Base-by-base conservation (phyloP, 2,888 invertebrate genomes). In the Hemicrepidius hirtus region DNA sequence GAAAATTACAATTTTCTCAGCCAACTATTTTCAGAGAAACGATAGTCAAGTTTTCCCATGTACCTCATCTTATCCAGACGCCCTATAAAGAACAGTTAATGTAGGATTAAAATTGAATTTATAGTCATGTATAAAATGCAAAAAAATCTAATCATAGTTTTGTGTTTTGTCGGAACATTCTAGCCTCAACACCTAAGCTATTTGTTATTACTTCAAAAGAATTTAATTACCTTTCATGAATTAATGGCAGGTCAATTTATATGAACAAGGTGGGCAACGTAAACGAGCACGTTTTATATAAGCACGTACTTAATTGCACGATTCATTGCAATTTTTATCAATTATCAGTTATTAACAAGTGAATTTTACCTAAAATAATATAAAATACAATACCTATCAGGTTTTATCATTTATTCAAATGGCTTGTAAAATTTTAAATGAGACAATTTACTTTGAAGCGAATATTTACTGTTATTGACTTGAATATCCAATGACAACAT, bases 241-340 rank as follows among this genome's bases (percentile, higher is more conserved):
- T 20, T 46, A 46, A 44, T 20, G 20, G 13, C 46, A 46, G 46
- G 18, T 46, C 46, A 20, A 46, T 46, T 46, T 46, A 46, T 46
- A 20, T 20, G 3, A 46, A 3, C 20, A 20, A 46, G 46, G 46
- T 20, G 20, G 46, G 46, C 10, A 20, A 46, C 18, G 1, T 46
- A 16, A 13, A 10, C 5, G 9, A 20, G 20, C 46, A 46, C 46
- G 46, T 46, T 46, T 46, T 46, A 1, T 13, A 46, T 16, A 46
- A 10, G 13, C 20, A 20, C 46, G 46, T 46, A 20, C 16, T 46
- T 20, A 12, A n/a, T 46, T 13, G 20, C 46, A 20, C 46, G 20
- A 20, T 20, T 3, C 46, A 32, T 32, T 32, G 32, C 41, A 41
- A 41, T 13, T 41, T 41, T 41, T 13, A 40, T 3, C n/a, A n/a